These are phyloP conservation scores for Orientallactaga sibirica DNA, from an alignment of 2,797 vertebrate genomes.

Conservation along the genomic window DNA sequence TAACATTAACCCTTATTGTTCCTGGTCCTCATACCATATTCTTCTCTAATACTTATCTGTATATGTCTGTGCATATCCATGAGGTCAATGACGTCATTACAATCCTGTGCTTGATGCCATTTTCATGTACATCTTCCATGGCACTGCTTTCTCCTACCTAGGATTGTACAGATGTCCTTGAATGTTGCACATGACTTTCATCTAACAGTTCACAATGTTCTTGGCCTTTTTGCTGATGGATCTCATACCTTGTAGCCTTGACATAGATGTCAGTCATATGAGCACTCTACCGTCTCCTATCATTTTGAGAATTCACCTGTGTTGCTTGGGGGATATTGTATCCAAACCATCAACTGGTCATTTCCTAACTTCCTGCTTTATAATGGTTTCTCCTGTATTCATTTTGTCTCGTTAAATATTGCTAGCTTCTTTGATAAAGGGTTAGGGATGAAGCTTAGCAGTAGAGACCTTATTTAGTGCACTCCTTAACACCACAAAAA, in stretches of 20 bases:
- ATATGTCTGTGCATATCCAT: neutral
- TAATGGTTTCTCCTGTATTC: neutral
- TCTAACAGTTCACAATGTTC: neutral
- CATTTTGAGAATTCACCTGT: neutral
- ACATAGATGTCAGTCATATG: neutral
- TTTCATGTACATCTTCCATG: neutral
- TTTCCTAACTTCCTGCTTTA: neutral
- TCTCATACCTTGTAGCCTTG: neutral
- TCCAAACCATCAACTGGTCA: neutral
- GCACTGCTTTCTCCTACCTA: neutral
- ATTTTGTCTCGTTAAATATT: slow-evolving; percentile 6
- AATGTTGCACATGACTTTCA: neutral
- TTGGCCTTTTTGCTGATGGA: slow-evolving; percentile 12
- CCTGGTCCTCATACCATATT: neutral
- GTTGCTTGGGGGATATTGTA: neutral
- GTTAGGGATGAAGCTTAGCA: neutral
- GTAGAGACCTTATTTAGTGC: neutral
- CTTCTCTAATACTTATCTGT: slow-evolving; percentile 16
- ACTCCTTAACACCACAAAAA: neutral
- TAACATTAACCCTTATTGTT: neutral
- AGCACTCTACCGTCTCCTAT: neutral
- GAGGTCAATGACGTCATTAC: neutral
- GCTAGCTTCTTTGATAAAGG: neutral
- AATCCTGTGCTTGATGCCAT: neutral
- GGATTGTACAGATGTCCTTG: neutral